Percentiles rank a stretch among this genome's conserved stretches.
phyloP scores from a whole-genome alignment of 35 echinoderm and acorn worm genomes.

The Hemicentrotus pulcherrimus region DNA sequence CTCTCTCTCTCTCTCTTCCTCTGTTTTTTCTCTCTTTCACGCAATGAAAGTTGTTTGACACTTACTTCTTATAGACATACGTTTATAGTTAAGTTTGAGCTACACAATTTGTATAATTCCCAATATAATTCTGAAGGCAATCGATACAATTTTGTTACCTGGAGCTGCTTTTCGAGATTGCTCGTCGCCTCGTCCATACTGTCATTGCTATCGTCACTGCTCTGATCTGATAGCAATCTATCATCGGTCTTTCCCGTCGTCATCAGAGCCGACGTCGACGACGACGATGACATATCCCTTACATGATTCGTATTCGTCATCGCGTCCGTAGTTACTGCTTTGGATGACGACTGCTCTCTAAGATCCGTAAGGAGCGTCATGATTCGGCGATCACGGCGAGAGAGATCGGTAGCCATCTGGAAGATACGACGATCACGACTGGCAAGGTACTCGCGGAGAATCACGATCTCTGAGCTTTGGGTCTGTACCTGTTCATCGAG shows the following conservation, averaged over 20 bases:
- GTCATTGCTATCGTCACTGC: not conserved
- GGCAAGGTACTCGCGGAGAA: not conserved
- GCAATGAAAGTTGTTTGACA: too few species aligned
- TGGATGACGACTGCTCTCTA: constrained; percentile 6
- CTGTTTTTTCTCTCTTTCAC: too few species aligned
- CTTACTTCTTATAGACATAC: too few species aligned
- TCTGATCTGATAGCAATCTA: not conserved
- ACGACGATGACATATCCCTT: not conserved
- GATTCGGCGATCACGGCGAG: constrained; percentile 35
- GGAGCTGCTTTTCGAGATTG: not conserved
- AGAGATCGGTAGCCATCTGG: constrained; percentile 17
- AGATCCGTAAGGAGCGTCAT: constrained; percentile 37
- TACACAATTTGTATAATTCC: too few species aligned
- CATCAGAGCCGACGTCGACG: not conserved
- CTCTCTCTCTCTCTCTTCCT: too few species aligned
- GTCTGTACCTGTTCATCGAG: not conserved
- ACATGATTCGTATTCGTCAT: not conserved
- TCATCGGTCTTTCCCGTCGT: not conserved
- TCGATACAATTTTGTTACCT: not conserved
- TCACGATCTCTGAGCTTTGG: not conserved
- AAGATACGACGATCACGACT: constrained; percentile 11
- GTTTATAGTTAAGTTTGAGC: too few species aligned
- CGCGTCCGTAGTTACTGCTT: not conserved
- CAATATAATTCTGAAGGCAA: too few species aligned
- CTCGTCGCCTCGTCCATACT: not conserved